Percentiles rank a stretch among this genome's conserved stretches.
Conservation (phyloP, 2,888 invertebrate species). For the Catocala fraxini region DNA sequence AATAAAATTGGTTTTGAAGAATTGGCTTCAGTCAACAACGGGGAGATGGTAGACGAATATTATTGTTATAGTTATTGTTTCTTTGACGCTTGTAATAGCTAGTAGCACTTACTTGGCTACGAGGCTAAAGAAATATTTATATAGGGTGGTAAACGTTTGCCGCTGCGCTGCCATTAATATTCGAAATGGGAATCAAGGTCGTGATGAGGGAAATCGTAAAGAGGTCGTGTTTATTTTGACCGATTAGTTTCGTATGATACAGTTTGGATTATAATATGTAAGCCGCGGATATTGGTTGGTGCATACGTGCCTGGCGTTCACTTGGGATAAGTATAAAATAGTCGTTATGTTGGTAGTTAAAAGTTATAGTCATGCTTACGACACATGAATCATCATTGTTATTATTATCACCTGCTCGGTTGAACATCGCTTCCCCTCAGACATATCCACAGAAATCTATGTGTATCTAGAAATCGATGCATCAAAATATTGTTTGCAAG, state of each 20-base stretch:
- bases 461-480: too few species aligned
- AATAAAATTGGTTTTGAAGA: conserved; percentile 44
- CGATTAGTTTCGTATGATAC: not conserved
- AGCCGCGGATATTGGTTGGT: too few species aligned
- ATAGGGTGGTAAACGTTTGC: conserved; percentile 22
- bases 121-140: conserved; percentile 53
- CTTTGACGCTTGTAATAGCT: conserved; percentile 69
- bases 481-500: too few species aligned
- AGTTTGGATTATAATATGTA: not conserved
- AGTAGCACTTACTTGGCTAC: conserved; percentile 69
- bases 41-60: conserved; percentile 72
- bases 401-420: too few species aligned
- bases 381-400: too few species aligned
- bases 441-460: too few species aligned
- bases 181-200: conserved; percentile 27
- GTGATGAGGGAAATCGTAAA: not conserved
- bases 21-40: conserved; percentile 68
- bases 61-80: conserved; percentile 80
- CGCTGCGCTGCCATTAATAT: not conserved
- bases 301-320: too few species aligned
- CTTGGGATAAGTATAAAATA: too few species aligned
- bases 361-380: too few species aligned
- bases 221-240: not conserved
- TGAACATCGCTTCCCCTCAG: too few species aligned
- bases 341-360: too few species aligned